Evolutionary conservation across 2,888 invertebrate species (phyloP).

Genomic region (Ophion ellenae): DNA sequence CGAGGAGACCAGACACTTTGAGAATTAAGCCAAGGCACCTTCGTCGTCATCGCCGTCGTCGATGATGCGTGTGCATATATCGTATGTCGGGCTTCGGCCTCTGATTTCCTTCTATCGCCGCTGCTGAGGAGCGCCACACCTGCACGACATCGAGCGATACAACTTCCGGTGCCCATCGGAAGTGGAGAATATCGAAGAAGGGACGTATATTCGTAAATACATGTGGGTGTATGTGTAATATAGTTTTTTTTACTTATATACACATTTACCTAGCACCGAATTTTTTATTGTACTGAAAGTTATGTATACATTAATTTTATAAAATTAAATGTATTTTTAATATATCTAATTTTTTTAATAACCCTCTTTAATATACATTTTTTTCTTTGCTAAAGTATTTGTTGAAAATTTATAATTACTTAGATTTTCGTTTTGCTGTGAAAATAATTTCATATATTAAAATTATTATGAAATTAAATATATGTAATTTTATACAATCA

Average conservation of each 20-base stretch:
- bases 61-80: slow-evolving; percentile 11
- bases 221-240: neutral
- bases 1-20: slow-evolving; percentile 50
- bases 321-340: no score
- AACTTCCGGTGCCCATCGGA: slow-evolving; percentile 63
- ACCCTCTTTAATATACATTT: no score
- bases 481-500: no score
- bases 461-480: no score
- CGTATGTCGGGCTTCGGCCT: slow-evolving; percentile 31
- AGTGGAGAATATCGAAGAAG: slow-evolving; percentile 21
- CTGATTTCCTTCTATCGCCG: slow-evolving; percentile 50
- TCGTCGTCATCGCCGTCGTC: slow-evolving; percentile 29
- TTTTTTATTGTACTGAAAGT: no score
- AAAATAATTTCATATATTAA: no score
- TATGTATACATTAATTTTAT: no score
- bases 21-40: slow-evolving; percentile 59
- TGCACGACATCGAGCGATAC: slow-evolving; percentile 33
- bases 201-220: neutral
- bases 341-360: no score
- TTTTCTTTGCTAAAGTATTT: no score
- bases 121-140: slow-evolving; percentile 33
- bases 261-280: no score
- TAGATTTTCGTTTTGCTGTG: no score
- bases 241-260: neutral
- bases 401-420: no score